phyloP scores from a whole-genome alignment of 1,140 invertebrate genomes.

The Ips nitidus region DNA sequence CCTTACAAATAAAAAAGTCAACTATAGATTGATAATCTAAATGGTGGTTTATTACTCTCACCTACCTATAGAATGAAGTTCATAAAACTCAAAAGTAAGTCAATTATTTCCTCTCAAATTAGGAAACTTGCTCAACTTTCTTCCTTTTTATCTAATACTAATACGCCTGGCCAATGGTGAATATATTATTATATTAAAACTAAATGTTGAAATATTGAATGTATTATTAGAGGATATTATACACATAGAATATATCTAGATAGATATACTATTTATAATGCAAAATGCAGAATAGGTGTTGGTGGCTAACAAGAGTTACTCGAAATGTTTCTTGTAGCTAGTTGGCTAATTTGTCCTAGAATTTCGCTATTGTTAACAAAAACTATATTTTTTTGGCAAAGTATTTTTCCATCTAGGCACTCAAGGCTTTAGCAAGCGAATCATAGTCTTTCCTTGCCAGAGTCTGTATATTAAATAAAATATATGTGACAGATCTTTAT shows the following conservation, averaged over 20 bases:
- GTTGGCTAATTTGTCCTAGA: constrained; percentile 10
- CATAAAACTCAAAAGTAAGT: too few species aligned
- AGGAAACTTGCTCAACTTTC: constrained; percentile 8
- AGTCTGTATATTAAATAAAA: constrained; percentile 10
- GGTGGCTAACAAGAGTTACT: not conserved
- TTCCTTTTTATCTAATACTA: not conserved
- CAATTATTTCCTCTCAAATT: not conserved
- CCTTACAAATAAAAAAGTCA: not conserved
- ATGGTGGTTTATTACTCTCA: too few species aligned
- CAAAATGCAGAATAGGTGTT: constrained; percentile 13
- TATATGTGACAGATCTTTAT: constrained; percentile 13
- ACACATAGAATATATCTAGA: not conserved
- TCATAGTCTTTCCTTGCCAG: not conserved
- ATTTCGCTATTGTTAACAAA: constrained; percentile 7
- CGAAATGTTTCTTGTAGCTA: constrained; percentile 5
- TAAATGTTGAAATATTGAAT: constrained; percentile 26
- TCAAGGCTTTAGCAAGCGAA: not conserved
- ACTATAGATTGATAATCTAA: too few species aligned
- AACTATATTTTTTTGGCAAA: constrained; percentile 6
- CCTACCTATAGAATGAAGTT: too few species aligned
- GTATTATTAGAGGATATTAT: constrained; percentile 26
- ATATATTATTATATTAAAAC: not conserved
- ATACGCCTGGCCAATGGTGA: constrained; percentile 1
- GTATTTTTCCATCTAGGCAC: constrained; percentile 7
- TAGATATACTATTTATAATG: constrained; percentile 11